A percentile compares a stretch with the other conserved stretches of the same genome.
Conservation (phyloP, 92 coral and sea anemone genomes). For the Plumapathes pennacea region DNA sequence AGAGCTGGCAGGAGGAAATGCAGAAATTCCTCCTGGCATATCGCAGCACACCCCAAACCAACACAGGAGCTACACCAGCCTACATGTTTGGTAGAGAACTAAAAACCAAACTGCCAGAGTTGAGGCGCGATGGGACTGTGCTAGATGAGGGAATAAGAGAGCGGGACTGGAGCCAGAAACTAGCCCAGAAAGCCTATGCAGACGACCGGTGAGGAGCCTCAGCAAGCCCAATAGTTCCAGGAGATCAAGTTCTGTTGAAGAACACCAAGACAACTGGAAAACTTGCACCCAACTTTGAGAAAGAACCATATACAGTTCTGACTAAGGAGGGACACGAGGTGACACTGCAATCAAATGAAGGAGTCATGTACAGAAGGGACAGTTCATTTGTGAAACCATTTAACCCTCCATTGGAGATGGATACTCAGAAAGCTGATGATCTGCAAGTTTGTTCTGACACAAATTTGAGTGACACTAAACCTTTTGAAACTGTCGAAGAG, state of each 20-base stretch:
- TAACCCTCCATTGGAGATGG: no score
- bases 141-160: constrained; percentile 31
- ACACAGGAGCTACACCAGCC: constrained; percentile 40
- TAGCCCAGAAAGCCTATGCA: constrained; percentile 22
- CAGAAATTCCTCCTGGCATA: constrained; percentile 42
- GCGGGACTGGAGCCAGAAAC: constrained; percentile 38
- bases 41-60: constrained; percentile 34
- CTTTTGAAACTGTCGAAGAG: no score
- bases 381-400: constrained; percentile 35
- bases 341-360: constrained; percentile 24
- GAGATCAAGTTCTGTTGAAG: constrained; percentile 35
- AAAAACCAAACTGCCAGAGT: constrained; percentile 46
- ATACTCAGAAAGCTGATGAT: no score
- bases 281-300: constrained; percentile 15
- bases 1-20: constrained; percentile 25
- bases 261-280: constrained; percentile 46
- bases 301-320: constrained; percentile 48
- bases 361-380: constrained; percentile 25
- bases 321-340: constrained; percentile 38
- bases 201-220: constrained; percentile 11
- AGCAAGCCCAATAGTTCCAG: constrained; percentile 18
- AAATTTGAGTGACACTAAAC: no score
- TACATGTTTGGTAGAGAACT: constrained; percentile 46
- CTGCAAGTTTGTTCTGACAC: no score
- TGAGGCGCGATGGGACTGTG: constrained; percentile 14